Conservation (phyloP, 2,797 vertebrate genomes). For the Acanthornis magna region DNA sequence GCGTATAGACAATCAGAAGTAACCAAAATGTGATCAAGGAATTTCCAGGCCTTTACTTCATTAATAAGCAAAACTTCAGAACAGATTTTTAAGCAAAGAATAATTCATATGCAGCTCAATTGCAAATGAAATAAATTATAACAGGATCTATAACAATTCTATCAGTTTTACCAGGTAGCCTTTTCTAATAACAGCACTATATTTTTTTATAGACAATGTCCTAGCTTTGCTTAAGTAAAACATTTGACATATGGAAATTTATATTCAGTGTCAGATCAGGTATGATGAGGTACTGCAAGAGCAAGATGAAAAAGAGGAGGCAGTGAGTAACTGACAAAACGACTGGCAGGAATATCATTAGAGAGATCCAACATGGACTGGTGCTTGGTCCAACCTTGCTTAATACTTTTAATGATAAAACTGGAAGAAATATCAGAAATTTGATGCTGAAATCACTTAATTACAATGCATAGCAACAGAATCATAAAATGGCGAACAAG, state of each 20-base stretch:
- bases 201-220: background rate
- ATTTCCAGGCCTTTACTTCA: background rate
- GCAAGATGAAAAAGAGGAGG: background rate
- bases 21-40: background rate
- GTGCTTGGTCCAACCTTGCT: background rate
- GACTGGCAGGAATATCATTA: background rate
- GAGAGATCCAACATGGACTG: background rate
- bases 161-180: background rate
- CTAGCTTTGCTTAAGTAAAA: background rate
- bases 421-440: background rate
- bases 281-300: background rate
- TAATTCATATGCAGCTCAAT: background rate
- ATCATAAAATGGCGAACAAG: background rate
- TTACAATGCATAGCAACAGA: background rate
- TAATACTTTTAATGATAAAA: background rate
- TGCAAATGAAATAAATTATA: background rate
- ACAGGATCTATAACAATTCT: background rate
- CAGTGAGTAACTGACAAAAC: background rate
- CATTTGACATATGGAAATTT: background rate
- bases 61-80: background rate
- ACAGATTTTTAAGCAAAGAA: background rate
- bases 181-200: background rate
- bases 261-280: background rate
- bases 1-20: background rate
- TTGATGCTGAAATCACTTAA: background rate